These are phyloP conservation scores for Tribolium freemani DNA, from an alignment of 2,888 invertebrate species.

Conservation along the genomic window DNA sequence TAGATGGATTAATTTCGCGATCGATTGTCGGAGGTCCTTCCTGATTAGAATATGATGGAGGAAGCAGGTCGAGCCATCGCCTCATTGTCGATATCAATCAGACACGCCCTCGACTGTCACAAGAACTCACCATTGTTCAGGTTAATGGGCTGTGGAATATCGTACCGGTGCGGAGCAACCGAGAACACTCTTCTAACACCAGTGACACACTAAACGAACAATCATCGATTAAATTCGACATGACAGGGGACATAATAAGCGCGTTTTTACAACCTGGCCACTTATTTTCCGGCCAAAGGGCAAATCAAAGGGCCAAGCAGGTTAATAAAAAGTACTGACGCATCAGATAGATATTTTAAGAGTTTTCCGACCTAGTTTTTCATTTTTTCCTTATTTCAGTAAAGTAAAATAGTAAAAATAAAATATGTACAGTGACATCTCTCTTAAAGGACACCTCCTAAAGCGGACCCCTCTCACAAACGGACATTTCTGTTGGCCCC, in stretches of 20 bases:
- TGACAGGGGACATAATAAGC: slow-evolving; percentile 10
- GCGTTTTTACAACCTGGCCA: neutral
- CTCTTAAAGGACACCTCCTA: no score
- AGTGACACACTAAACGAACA: slow-evolving; percentile 32
- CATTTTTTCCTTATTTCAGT: no score
- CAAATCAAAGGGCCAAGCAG: no score
- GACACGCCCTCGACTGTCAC: slow-evolving; percentile 54
- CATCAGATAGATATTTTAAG: no score
- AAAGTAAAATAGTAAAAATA: no score
- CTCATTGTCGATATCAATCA: slow-evolving; percentile 51
- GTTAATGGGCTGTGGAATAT: slow-evolving; percentile 55
- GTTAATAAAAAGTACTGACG: no score
- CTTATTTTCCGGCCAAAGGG: no score
- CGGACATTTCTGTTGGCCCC: no score
- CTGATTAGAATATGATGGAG: slow-evolving; percentile 39
- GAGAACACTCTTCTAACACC: slow-evolving; percentile 11
- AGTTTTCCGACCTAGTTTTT: no score
- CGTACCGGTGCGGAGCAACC: slow-evolving; percentile 34
- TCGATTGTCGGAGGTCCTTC: slow-evolving; percentile 35
- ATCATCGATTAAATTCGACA: slow-evolving; percentile 24
- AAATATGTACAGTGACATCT: no score
- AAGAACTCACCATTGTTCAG: slow-evolving; percentile 51
- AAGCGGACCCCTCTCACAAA: no score
- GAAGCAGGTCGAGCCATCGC: slow-evolving; percentile 54
- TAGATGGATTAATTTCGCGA: slow-evolving; percentile 30